Conservation (phyloP, 2,113 vertebrate species). For the Psettodes erumei region DNA sequence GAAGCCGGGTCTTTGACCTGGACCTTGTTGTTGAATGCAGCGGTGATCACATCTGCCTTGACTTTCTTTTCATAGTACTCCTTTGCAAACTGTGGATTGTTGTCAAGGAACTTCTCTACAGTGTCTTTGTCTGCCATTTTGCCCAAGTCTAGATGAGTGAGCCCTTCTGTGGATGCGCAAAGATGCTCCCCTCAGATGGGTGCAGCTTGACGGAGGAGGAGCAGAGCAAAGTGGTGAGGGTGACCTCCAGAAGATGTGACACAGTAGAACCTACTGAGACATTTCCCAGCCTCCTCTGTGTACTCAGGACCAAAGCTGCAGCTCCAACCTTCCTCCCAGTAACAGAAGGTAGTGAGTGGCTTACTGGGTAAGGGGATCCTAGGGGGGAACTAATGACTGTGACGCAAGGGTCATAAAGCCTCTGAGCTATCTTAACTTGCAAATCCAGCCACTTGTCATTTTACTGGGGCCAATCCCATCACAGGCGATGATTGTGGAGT, state of each 20-base stretch:
- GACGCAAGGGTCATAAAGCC: slow-evolving; percentile 87
- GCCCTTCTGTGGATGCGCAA: not conserved
- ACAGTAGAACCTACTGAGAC: slow-evolving; percentile 24
- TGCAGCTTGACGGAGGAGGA: slow-evolving; percentile 40
- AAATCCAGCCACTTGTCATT: slow-evolving; percentile 85
- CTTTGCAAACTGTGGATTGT: slow-evolving; percentile 89
- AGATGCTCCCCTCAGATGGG: slow-evolving; percentile 50
- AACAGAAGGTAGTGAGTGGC: slow-evolving; percentile 86
- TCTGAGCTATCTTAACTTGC: slow-evolving; percentile 85
- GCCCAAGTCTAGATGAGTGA: slow-evolving; percentile 10
- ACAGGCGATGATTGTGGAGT: slow-evolving; percentile 44
- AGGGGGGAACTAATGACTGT: slow-evolving; percentile 85
- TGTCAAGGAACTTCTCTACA: slow-evolving; percentile 90
- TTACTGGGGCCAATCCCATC: slow-evolving; percentile 75
- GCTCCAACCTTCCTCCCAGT: slow-evolving; percentile 60
- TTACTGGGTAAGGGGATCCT: slow-evolving; percentile 86
- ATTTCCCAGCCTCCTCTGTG: slow-evolving; percentile 44
- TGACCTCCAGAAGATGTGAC: slow-evolving; percentile 22
- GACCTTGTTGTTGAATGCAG: slow-evolving; percentile 78
- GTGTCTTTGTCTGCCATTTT: slow-evolving; percentile 86
- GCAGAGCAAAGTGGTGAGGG: slow-evolving; percentile 54
- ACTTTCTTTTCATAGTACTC: slow-evolving; percentile 88
- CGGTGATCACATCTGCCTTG: slow-evolving; percentile 77
- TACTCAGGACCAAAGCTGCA: slow-evolving; percentile 62
- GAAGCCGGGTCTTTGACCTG: slow-evolving; percentile 78